A percentile compares a stretch with the other conserved stretches of the same genome.
Evolutionary conservation across 2,113 vertebrate genomes (phyloP).

Genomic region (Benitochromis conjunctus): DNA sequence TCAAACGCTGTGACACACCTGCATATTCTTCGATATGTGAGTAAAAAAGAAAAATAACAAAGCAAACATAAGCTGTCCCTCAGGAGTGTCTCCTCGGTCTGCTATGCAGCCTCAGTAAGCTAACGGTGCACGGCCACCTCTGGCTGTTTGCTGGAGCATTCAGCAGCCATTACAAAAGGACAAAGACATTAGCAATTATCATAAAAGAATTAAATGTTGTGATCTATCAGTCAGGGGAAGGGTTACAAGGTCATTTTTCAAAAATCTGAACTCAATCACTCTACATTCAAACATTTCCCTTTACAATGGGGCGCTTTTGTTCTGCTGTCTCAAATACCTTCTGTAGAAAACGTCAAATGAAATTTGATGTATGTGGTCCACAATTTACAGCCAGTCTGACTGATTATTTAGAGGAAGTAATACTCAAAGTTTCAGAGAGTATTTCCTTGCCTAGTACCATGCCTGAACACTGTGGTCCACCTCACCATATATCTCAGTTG

Average conservation of each 20-base stretch:
- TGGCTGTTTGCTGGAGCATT: neutral
- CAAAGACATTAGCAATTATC: neutral
- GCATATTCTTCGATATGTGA: neutral
- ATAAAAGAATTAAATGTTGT: neutral
- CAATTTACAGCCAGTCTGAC: neutral
- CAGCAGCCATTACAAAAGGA: too few species aligned
- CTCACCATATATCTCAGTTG: too few species aligned
- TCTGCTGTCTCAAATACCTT: fast-evolving
- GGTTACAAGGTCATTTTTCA: neutral
- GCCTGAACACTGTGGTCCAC: neutral
- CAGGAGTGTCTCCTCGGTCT: neutral
- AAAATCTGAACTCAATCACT: neutral
- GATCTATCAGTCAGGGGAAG: neutral
- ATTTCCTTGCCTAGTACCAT: neutral
- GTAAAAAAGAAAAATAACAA: neutral
- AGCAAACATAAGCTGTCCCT: neutral
- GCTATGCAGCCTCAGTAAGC: neutral
- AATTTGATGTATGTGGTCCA: neutral
- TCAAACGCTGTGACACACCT: neutral
- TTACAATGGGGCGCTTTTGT: neutral
- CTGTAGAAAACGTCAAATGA: neutral
- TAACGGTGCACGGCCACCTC: neutral
- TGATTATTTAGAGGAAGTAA: neutral
- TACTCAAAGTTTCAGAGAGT: too few species aligned
- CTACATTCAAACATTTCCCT: neutral